Base-by-base conservation (phyloP, 2,888 invertebrate genomes). In the Diadromus collaris region DNA sequence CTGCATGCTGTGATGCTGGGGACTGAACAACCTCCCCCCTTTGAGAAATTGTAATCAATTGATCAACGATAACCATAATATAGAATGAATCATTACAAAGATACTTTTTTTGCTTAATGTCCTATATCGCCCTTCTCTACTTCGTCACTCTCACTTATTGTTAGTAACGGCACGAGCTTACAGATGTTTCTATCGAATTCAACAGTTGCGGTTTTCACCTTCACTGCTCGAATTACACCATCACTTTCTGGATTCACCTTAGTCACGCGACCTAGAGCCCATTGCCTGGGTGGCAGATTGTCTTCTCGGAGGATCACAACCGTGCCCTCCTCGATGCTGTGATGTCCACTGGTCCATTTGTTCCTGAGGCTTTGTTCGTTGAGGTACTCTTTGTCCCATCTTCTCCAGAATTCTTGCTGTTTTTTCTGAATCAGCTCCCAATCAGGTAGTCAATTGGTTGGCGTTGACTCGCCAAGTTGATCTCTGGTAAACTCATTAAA, bases 171-270 rank as follows among this genome's bases (percentile, higher is more conserved):
- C 10, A 9, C 1, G 56, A 56, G 56, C 6, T 56, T 56, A 6
- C 56, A 29, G 24, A 56, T 29, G 27, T 56, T 56, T 13, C 56
- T 27, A 5, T 56, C 56, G 29, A 56, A 24, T 27, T 56, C 56
- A 27, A 27, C 29, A 1, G 56, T 56, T 9, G 24, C 56, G 1
- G 27, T 56, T 16, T 56, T 56, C 29, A 16, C 56, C 29, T 58
- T 24, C 2, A 58, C 56, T 9, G 29, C 29, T 10, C n/a, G 6
- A 29, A 58, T 58, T 13, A 58, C 7, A 41, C 41, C 41, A 7
- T 41, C 41, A 41, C 13, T 41, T 9, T 46, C 63, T 19, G 63
- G 63, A n/a, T 63, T 16, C 34, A 63, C 63, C 16, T 63, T 34
- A 16, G 44, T 63, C 6, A 63, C 24, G 9, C 63, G 63, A 0